phyloP scores from a whole-genome alignment of 2,113 vertebrate genomes.

The Pteropus alecto region DNA sequence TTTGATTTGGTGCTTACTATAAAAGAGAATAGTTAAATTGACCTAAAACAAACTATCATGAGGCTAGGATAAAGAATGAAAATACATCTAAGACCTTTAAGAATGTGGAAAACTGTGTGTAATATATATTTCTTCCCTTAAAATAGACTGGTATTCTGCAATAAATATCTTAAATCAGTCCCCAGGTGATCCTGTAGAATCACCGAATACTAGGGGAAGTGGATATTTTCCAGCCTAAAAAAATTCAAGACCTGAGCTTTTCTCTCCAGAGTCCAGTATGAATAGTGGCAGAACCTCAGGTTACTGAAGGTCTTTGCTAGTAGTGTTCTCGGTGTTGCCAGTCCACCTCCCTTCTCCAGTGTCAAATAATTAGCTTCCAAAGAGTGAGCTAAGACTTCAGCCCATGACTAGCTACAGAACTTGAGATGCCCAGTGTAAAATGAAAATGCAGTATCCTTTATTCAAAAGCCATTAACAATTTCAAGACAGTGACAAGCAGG shows the following conservation, averaged over 20 bases:
- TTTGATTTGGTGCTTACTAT: slow-evolving; percentile 44
- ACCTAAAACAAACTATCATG: slow-evolving; percentile 38
- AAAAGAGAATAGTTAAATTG: slow-evolving; percentile 16
- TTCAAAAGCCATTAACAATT: background rate
- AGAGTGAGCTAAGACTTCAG: background rate
- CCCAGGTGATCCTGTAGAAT: background rate
- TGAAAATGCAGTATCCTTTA: background rate
- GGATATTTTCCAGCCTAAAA: background rate
- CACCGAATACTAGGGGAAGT: background rate
- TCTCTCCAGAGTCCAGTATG: background rate
- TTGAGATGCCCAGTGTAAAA: background rate
- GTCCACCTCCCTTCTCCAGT: background rate
- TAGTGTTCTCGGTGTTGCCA: background rate
- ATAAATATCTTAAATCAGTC: background rate
- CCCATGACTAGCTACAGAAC: background rate
- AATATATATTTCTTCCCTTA: background rate
- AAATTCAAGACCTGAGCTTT: background rate
- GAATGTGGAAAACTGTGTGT: background rate
- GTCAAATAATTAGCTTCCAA: background rate
- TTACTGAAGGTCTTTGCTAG: background rate
- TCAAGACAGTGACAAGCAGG: background rate
- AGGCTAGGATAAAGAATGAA: background rate
- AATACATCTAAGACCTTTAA: slow-evolving; percentile 11
- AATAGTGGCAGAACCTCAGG: background rate
- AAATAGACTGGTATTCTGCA: background rate